phyloP scores from a whole-genome alignment of 2,113 vertebrate genomes.

The Xiphias gladius region DNA sequence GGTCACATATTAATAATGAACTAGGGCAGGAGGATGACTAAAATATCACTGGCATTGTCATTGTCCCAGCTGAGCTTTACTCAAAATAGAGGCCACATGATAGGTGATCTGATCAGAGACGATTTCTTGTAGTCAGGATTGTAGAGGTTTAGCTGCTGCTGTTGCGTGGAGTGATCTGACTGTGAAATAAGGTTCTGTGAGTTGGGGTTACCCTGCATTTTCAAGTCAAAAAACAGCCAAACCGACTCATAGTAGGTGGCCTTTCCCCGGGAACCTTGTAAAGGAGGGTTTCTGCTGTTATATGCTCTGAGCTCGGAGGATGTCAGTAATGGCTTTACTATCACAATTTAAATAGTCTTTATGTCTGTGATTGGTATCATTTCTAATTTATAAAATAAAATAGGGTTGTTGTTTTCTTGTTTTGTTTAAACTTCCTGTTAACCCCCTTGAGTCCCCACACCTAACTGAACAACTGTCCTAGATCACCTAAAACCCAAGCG shows the following conservation, averaged over 20 bases:
- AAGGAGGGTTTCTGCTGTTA: constrained; percentile 1
- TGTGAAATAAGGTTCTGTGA: neutral
- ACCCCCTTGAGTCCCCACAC: constrained; percentile 3
- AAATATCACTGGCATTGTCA: constrained; percentile 78
- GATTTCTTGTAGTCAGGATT: constrained; percentile 21
- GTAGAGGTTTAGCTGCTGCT: constrained; percentile 16
- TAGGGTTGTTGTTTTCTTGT: too few species aligned
- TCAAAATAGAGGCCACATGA: constrained; percentile 73
- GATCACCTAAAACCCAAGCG: constrained; percentile 13
- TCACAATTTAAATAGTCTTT: too few species aligned
- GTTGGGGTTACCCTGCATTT: neutral
- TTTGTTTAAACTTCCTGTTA: neutral
- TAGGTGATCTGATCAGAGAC: constrained; percentile 59
- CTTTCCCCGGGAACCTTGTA: neutral
- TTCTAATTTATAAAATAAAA: neutral
- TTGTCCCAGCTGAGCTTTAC: constrained; percentile 62
- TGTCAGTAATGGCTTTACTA: neutral
- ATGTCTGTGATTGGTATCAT: neutral
- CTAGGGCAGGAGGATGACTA: constrained; percentile 72
- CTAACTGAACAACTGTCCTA: constrained; percentile 14
- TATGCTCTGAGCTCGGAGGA: neutral
- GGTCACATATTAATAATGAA: constrained; percentile 86
- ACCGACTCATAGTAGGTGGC: neutral
- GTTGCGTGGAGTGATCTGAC: neutral
- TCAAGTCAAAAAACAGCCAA: neutral